Evolutionary conservation across 1,140 invertebrate species (phyloP).

Genomic region (Zaprionus africanus): DNA sequence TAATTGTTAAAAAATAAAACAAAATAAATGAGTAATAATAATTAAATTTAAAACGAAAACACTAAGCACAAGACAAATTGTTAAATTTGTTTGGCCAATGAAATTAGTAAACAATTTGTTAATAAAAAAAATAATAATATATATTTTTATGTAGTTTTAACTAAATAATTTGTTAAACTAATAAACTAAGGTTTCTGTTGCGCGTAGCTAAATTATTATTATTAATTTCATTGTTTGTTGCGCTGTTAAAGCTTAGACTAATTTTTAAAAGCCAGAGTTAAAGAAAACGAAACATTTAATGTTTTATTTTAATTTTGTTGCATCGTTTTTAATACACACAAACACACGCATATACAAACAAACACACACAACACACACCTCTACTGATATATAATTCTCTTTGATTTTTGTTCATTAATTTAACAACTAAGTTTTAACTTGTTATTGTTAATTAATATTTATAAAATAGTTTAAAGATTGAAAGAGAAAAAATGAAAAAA

Average conservation of each 20-base stretch:
- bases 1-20: constrained; percentile 29
- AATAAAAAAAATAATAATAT: constrained; percentile 45
- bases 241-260: constrained; percentile 75
- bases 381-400: constrained; percentile 39
- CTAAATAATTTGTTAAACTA: constrained; percentile 69
- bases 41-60: constrained; percentile 6
- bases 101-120: constrained; percentile 62
- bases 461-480: constrained; percentile 55
- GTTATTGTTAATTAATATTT: constrained; percentile 82
- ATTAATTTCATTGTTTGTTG: constrained; percentile 62
- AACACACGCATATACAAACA: constrained; percentile 1
- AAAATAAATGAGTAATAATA: constrained; percentile 11
- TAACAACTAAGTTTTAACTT: constrained; percentile 73
- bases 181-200: constrained; percentile 69
- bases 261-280: constrained; percentile 34
- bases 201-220: constrained; percentile 75
- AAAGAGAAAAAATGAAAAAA: constrained; percentile 36
- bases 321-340: constrained; percentile 61
- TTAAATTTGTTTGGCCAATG: constrained; percentile 40
- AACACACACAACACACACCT: constrained; percentile 16
- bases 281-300: constrained; percentile 55
- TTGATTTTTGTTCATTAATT: constrained; percentile 71
- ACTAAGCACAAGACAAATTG: constrained; percentile 63
- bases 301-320: constrained; percentile 64
- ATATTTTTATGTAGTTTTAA: constrained; percentile 56